Base-by-base conservation (phyloP, 1,140 invertebrate genomes). In the Lanistes nyassanus region DNA sequence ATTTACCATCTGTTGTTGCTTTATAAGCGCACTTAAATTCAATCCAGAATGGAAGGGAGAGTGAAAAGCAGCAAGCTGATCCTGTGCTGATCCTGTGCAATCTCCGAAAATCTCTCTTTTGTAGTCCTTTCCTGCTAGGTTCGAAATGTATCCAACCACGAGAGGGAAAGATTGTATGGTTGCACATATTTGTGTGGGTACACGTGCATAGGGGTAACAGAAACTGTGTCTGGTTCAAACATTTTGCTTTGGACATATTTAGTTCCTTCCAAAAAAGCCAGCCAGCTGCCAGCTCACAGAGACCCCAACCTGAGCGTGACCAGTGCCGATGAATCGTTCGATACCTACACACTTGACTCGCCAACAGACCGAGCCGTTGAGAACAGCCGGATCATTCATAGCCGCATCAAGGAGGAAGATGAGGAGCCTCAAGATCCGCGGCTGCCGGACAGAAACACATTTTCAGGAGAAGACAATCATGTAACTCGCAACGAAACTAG, bases 301-400 rank as follows among this genome's bases (percentile, higher is more conserved):
- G 70, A 72, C 70, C 70, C 55, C 70, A 72, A 72, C 55, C 56
- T 72, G 53, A 72, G 70, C 55, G 36, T 55, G 3, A 72, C 70
- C 31, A 72, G 70, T 37, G 70, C 70, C 3, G 70, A 72, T 23
- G 70, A 72, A 55, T 72, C 70, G n/a, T 72, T 72, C 29, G 70
- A 72, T 2, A 21, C 13, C 31, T 42, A 67, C 26, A 34, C 70
- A 3, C 31, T 55, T 11, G 70, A 60, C 21, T 72, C 70, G 11
- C 70, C 55, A 3, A 36, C 70, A 60, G 70, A 60, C 19, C 70
- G 70, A 5, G 56, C 56, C 19, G 53, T 72, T 2, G 55, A 72
- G 36, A 60, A 72, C 55, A 58, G 70, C 36, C 70, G 56, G 23
- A 29, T 72, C 70, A 72, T 72, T 37, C 34, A 37, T 9, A 37